Base-by-base conservation (phyloP, 2,797 vertebrate species). In the Halcyon chelicuti region DNA sequence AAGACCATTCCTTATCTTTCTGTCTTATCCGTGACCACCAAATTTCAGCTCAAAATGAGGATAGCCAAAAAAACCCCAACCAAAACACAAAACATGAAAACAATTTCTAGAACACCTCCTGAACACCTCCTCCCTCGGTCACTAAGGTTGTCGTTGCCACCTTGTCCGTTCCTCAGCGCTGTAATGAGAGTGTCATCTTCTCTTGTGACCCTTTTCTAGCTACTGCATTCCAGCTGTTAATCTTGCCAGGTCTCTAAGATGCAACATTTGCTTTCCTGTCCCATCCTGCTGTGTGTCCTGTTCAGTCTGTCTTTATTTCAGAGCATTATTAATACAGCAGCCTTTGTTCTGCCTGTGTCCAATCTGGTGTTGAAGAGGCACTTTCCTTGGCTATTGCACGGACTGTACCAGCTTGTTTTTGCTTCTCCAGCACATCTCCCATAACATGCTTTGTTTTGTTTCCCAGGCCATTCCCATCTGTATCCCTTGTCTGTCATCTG, bases 21-120 rank as follows among this genome's bases (percentile, higher is more conserved):
- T 39, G 0, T 35, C 0, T 44, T 61, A 54, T 22, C 28, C 0
- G 0, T 33, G 26, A 20, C 42, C 70, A 20, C 46, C 35, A 74
- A 23, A 55, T 54, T 55, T 83, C 63, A 73, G 9, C 29, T 68
- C 73, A 68, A 60, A 79, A 55, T 0, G 21, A 33, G 37, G 26
- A 25, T 35, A 57, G 14, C 17, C 4, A 13, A 52, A 37, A 86
- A 20, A 20, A 44, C 7, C 44, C 19, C 44, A 44, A 44, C 44
- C 44, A 44, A 44, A 44, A 19, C 44, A 44, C 44, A 54, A 51
- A 25, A 4, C 12, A 23, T 54, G 44, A 46, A 28, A 46, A 51
- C 68, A 42, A 72, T 33, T 90, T 86, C 40, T 62, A 60, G 52
- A 20, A 74, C 49, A 26, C 35, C 28, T 68, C 29, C 61, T 60